Percentiles rank a stretch among this genome's conserved stretches.
Conservation (phyloP, 2,113 vertebrate species). For the Rana temporaria region DNA sequence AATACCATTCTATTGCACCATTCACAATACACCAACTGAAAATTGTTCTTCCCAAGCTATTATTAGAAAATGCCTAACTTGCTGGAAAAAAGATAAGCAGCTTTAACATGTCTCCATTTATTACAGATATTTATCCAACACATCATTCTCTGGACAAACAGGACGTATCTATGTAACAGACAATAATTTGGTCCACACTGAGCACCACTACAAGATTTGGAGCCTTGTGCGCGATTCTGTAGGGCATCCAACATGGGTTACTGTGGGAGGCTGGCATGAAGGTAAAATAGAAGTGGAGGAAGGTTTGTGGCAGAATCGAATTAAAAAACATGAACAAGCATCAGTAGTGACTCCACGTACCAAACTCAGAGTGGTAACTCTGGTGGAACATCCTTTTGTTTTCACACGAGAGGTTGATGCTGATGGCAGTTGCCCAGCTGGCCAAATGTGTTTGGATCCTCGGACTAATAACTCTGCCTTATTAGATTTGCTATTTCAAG, state of each 20-base stretch:
- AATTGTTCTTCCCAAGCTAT: no score
- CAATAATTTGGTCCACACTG: conserved; percentile 68
- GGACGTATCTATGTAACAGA: conserved; percentile 73
- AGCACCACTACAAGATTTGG: conserved; percentile 83
- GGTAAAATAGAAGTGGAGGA: conserved; percentile 79
- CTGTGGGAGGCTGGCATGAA: conserved; percentile 80
- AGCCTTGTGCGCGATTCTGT: conserved; percentile 76
- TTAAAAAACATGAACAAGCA: conserved; percentile 54
- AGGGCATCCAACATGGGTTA: conserved; percentile 88
- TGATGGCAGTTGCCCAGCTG: conserved; percentile 84
- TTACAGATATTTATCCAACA: conserved; percentile 84
- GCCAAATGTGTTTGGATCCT: conserved; percentile 86
- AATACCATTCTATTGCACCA: not conserved
- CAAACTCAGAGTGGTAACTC: conserved; percentile 84
- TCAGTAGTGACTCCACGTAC: conserved; percentile 48
- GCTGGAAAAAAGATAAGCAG: not conserved
- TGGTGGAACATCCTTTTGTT: conserved; percentile 91
- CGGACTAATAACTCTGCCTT: conserved; percentile 76
- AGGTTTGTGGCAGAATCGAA: conserved; percentile 65
- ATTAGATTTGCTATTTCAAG: conserved; percentile 77
- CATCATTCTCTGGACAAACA: conserved; percentile 80
- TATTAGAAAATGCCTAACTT: no score
- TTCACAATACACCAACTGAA: no score
- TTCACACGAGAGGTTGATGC: conserved; percentile 87
- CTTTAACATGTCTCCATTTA: not conserved